These are phyloP conservation scores for Automeris io DNA, from an alignment of 2,888 invertebrate species.

Conservation along the genomic window DNA sequence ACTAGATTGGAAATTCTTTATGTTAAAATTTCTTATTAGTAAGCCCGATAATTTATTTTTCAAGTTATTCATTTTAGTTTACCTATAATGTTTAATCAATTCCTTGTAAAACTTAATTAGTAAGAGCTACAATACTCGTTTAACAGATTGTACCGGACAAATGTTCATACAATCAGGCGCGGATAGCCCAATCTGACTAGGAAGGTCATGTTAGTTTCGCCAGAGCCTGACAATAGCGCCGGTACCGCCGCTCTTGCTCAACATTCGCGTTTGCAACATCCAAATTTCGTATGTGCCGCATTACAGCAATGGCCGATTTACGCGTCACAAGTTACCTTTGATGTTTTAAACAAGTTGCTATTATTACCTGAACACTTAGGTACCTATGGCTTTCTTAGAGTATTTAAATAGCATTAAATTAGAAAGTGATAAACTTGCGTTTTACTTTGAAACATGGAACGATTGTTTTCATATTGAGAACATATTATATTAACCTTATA, in stretches of 20 bases:
- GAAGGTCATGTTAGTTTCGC: slow-evolving; percentile 70
- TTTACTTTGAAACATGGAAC: too few relatives aligned
- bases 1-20: slow-evolving; percentile 6
- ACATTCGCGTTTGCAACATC: slow-evolving; percentile 66
- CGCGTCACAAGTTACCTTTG: slow-evolving; percentile 17
- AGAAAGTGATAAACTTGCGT: too few relatives aligned
- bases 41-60: too few relatives aligned
- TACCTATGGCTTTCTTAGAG: not conserved
- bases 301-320: slow-evolving; percentile 56
- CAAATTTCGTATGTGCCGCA: slow-evolving; percentile 68
- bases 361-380: not conserved
- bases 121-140: too few relatives aligned
- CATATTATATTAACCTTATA: too few relatives aligned
- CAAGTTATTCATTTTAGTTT: too few relatives aligned
- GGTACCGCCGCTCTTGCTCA: slow-evolving; percentile 57
- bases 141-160: too few relatives aligned
- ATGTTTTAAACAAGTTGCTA: slow-evolving; percentile 1
- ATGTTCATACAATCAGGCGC: slow-evolving; percentile 55
- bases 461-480: too few relatives aligned
- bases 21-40: not conserved
- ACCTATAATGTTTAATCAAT: too few relatives aligned
- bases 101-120: too few relatives aligned
- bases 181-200: slow-evolving; percentile 64
- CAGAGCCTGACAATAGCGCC: slow-evolving; percentile 68
- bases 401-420: not conserved